phyloP scores from a whole-genome alignment of 2,797 vertebrate species.

The Ctenopoma kingsleyae region DNA sequence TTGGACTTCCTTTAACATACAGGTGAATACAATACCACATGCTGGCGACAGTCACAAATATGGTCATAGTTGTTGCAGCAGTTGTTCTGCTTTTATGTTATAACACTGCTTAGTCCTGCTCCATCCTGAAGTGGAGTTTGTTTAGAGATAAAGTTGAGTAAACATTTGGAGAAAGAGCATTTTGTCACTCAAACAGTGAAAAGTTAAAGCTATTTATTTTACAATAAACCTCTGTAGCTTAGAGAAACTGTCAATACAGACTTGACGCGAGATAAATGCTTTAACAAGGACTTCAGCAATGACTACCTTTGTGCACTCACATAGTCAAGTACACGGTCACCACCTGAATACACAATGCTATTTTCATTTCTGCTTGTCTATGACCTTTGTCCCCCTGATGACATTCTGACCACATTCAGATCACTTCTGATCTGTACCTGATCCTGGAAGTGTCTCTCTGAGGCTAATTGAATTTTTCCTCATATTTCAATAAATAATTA shows the following conservation, averaged over 20 bases:
- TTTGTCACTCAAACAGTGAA: conserved; percentile 10
- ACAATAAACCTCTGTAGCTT: conserved; percentile 12
- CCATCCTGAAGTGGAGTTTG: neutral
- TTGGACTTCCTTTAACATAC: conserved; percentile 71
- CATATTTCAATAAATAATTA: conserved; percentile 94
- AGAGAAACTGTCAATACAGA: neutral
- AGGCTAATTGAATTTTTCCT: conserved; percentile 85
- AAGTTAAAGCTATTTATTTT: conserved; percentile 20
- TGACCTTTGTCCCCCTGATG: conserved; percentile 73
- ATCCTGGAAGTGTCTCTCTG: conserved; percentile 82
- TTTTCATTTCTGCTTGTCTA: conserved; percentile 78
- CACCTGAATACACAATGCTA: conserved; percentile 48
- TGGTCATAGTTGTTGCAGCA: conserved; percentile 38
- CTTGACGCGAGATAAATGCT: conserved; percentile 17
- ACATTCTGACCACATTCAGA: conserved; percentile 78
- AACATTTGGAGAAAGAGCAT: conserved; percentile 18
- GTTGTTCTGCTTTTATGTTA: conserved; percentile 19
- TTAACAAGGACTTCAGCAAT: conserved; percentile 29
- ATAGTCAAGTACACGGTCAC: conserved; percentile 41
- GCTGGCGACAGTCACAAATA: conserved; percentile 22
- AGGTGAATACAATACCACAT: conserved; percentile 17
- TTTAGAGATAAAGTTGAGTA: conserved; percentile 4
- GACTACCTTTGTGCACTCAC: conserved; percentile 43
- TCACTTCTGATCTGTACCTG: conserved; percentile 73
- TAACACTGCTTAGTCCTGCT: conserved; percentile 11